Evolutionary conservation across 2,888 invertebrate species (phyloP).

Genomic region (Lithophane socia): DNA sequence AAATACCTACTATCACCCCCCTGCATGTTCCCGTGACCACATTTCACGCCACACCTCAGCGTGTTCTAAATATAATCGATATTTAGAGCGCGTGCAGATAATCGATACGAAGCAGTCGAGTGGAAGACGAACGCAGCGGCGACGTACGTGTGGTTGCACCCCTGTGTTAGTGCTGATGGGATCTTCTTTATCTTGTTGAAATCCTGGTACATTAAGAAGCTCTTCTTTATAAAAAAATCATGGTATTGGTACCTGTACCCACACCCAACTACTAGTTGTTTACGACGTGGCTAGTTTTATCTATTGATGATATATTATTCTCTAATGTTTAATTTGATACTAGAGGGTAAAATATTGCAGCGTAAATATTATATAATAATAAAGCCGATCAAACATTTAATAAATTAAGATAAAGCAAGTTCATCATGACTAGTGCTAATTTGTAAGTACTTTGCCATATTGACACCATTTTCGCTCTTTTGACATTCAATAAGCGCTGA

Average conservation of each 20-base stretch:
- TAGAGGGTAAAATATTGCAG: not conserved
- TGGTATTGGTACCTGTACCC: too few species aligned
- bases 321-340: not conserved
- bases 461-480: not conserved
- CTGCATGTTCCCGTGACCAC: conserved; percentile 25
- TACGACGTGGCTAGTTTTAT: not conserved
- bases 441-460: not conserved
- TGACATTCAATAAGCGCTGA: not conserved
- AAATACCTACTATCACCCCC: conserved; percentile 1
- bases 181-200: conserved; percentile 26
- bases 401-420: not conserved
- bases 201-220: not conserved
- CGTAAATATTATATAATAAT: not conserved
- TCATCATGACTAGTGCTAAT: not conserved
- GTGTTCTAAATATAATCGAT: conserved; percentile 55
- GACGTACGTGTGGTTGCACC: conserved; percentile 73
- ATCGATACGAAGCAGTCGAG: conserved; percentile 72
- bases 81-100: conserved; percentile 74
- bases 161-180: conserved; percentile 35
- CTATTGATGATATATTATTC: not conserved
- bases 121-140: conserved; percentile 52
- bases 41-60: conserved; percentile 45
- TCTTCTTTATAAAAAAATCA: not conserved
- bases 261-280: too few species aligned
- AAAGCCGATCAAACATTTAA: not conserved